Percentiles rank a stretch among this genome's conserved stretches.
Conservation (phyloP, 2,797 vertebrate species). For the Phrynocephalus guinanensis region DNA sequence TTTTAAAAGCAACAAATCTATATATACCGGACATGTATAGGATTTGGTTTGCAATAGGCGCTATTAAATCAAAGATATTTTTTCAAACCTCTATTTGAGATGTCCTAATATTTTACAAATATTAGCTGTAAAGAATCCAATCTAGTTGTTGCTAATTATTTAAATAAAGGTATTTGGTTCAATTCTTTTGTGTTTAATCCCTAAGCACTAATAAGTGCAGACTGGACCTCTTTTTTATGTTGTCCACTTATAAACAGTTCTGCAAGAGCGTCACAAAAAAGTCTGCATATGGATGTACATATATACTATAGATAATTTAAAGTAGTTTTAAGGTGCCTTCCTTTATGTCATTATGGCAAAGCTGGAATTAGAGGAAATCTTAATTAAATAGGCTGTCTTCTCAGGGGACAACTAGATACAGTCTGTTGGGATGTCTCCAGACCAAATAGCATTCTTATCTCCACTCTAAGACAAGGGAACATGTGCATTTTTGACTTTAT, state of each 20-base stretch:
- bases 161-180: not conserved
- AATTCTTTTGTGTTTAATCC: not conserved
- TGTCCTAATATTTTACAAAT: not conserved
- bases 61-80: not conserved
- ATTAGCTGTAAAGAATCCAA: not conserved
- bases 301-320: not conserved
- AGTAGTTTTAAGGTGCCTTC: not conserved
- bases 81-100: not conserved
- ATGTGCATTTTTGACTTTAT: too few species aligned
- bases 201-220: not conserved
- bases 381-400: too few species aligned
- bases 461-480: too few species aligned
- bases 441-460: too few species aligned
- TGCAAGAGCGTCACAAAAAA: not conserved
- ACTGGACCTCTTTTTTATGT: too few species aligned
- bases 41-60: not conserved
- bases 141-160: not conserved
- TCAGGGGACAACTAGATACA: too few species aligned
- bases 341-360: not conserved
- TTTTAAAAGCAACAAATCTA: constrained; percentile 1
- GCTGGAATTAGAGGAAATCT: too few species aligned
- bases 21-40: not conserved
- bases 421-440: too few species aligned
- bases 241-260: not conserved
- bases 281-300: not conserved